Conservation (phyloP, 2,888 invertebrate genomes). For the Dasysyrphus albostriatus region DNA sequence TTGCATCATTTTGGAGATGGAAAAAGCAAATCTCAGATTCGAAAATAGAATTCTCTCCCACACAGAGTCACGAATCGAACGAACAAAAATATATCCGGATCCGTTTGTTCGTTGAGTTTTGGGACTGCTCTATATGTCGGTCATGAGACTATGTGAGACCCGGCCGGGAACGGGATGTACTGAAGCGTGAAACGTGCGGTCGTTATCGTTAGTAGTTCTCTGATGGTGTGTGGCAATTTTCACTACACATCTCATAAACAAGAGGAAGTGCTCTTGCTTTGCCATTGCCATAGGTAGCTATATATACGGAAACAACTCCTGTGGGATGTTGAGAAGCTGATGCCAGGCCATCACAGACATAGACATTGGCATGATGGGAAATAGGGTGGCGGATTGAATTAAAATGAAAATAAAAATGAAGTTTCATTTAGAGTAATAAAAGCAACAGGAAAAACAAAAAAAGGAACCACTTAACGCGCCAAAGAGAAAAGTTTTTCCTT, state of each 20-base stretch:
- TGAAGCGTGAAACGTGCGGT: constrained; percentile 63
- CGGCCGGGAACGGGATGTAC: constrained; percentile 17
- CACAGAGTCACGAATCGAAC: constrained; percentile 25
- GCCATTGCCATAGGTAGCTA: background rate
- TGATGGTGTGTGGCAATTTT: constrained; percentile 68
- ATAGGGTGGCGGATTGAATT: constrained; percentile 53
- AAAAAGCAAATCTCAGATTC: constrained; percentile 55
- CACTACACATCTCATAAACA: constrained; percentile 66
- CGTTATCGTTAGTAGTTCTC: constrained; percentile 48
- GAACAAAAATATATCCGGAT: constrained; percentile 29
- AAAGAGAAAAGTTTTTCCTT: constrained; percentile 27
- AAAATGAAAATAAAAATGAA: constrained; percentile 62
- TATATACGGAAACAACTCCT: background rate
- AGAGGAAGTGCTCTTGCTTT: constrained; percentile 48
- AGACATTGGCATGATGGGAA: background rate
- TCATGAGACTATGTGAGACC: background rate
- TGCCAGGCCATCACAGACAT: background rate
- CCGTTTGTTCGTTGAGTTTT: constrained; percentile 19
- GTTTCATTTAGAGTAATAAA: constrained; percentile 46
- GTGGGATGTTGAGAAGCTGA: constrained; percentile 1
- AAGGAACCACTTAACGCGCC: constrained; percentile 52
- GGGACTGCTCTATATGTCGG: background rate
- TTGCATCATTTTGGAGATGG: constrained; percentile 69
- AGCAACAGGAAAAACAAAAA: constrained; percentile 50
- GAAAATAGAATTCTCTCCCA: constrained; percentile 66